phyloP scores from a whole-genome alignment of 2,888 invertebrate genomes.

The Crocallis elinguaria region DNA sequence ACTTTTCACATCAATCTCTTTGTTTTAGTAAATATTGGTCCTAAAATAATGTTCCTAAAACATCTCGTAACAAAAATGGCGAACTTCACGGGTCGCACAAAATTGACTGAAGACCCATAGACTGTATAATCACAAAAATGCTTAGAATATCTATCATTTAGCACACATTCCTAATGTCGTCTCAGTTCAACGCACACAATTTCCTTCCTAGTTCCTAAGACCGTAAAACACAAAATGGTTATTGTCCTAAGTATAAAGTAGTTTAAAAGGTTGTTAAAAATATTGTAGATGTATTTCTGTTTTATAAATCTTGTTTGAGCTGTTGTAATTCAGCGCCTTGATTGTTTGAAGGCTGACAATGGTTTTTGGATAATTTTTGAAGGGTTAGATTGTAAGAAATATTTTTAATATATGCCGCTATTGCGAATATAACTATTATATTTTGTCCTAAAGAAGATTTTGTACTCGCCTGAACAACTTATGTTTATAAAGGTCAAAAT shows the following conservation, averaged over 20 bases:
- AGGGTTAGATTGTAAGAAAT: conserved; percentile 49
- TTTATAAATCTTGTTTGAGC: conserved; percentile 33
- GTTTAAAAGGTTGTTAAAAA: conserved; percentile 34
- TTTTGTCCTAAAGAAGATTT: conserved; percentile 10
- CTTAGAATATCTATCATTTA: conserved; percentile 8
- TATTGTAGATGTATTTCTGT: conserved; percentile 42
- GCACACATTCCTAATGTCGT: conserved; percentile 19
- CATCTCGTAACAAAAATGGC: background rate
- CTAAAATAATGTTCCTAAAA: background rate
- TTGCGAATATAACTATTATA: conserved; percentile 11
- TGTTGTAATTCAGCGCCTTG: conserved; percentile 55
- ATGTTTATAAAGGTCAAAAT: conserved; percentile 1
- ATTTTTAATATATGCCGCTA: conserved; percentile 28
- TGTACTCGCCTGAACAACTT: background rate
- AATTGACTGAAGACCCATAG: conserved; percentile 11
- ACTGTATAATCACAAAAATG: conserved; percentile 2
- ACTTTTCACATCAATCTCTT: too few relatives aligned
- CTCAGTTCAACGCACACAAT: background rate
- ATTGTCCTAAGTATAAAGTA: conserved; percentile 12
- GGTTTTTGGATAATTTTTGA: conserved; percentile 54
- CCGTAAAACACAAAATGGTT: conserved; percentile 6
- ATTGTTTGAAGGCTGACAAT: conserved; percentile 43
- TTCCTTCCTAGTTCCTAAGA: conserved; percentile 49
- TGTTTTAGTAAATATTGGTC: too few relatives aligned
- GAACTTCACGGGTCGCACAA: background rate